Base-by-base conservation (phyloP, 2,797 vertebrate genomes). In the Helicolenus hilgendorfi region DNA sequence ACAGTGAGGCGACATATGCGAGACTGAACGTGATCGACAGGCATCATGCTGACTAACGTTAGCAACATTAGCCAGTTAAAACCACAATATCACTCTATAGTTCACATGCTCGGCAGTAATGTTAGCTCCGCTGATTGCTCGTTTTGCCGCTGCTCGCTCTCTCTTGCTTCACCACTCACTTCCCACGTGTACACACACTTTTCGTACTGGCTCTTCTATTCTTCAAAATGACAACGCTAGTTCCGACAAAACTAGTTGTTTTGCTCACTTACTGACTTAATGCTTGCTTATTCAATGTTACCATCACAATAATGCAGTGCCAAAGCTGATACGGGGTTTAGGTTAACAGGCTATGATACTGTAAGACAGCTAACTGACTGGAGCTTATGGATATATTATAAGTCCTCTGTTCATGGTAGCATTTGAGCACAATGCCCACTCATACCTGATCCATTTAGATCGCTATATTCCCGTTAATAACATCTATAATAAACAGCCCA, bases 111-210 rank as follows among this genome's bases (percentile, higher is more conserved):
- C 0, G 6, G 41, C 41, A 45, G 41, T 45, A 45, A 45, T 45
- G 15, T 45, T 18, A 45, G 41, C 15, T 45, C 15, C 15, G 1
- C 15, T 45, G 15, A 6, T 18, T 15, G 15, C 15, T 45, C 1
- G 41, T 45, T 45, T 45, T 3, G 15, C 41, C 6, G 7, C 41
- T 0, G 15, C 41, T 18, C 15, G 0, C 41, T 45, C 7, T 45
- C 41, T 45, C 41, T 18, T 45, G 41, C 41, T 45, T 45, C 41
- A 45, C 15, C 41, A 45, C 41, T 45, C 41, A 45, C 15, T 45
- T 45, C 41, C 41, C 41, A 45, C 14, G 41, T 45, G 36, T 3
- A 18, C 14, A 18, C 41, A 45, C 41, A 0, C 41, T 45, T 18
- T 45, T 45, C 0, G 3, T 18, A 18, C 15, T 18, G 41, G 14